Evolutionary conservation across 2,797 vertebrate species (phyloP), one percentile per base, ranked within the genome.

Genomic region (Eospalax fontanierii): DNA sequence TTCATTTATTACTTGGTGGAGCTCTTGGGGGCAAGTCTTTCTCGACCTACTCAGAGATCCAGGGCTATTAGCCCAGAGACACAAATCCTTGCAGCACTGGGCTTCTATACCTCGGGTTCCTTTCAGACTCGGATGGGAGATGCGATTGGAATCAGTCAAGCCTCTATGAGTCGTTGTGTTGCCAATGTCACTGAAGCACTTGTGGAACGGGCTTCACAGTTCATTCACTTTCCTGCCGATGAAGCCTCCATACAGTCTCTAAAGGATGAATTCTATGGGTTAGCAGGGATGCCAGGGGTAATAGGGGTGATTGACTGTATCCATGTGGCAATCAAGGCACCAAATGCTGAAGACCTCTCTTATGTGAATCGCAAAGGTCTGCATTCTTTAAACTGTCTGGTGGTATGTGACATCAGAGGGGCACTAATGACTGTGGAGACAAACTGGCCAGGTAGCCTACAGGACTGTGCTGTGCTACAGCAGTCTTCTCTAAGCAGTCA

Each of bases 71-170:
- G 99, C 93, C 99, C 99, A 0, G 99, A 99, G 96, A 99, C 99
- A 0, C 99, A 99, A 98, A 99, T 99, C 81, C 98, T 99, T 70
- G 99, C 99, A 0, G 99, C 99, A 0, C 43, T 99, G 95, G 99
- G 99, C 57, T 99, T 99, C 98, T 99, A 99, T 94, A 99, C 99
- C 40, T 99, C 99, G 0, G 99, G 99, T 8, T 99, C 99, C 1
- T 99, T 99, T 97, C 99, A 99, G 98, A 99, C 99, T 7, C 99
- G 99, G 10, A 99, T 99, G 99, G 99, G 99, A 63, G 99, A 99
- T 50, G 99, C 99, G 14, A 99, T 99, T 14, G 99, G 99, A 65
- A 99, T 99, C 97, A 99, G 99, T 96, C 99, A 99, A 97, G 99
- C 99, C 1, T 99, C 99, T 18, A 99, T 99, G 99, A 99, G 99